Conservation (phyloP, 2,113 vertebrate genomes). For the Tragulus kanchil region DNA sequence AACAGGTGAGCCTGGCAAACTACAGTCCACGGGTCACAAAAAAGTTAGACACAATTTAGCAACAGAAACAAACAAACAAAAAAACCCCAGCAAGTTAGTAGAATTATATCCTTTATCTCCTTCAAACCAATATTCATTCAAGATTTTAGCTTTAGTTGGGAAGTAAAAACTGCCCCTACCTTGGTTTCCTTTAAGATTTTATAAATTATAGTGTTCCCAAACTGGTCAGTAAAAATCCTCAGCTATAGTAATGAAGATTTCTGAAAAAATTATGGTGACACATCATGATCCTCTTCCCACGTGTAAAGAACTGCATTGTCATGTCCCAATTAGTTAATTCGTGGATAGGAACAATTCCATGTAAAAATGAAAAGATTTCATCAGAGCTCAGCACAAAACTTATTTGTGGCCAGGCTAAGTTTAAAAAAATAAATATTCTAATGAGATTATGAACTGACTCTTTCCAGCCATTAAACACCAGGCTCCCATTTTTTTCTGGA, state of each 20-base stretch:
- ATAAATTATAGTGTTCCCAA: not conserved
- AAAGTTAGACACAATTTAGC: not conserved
- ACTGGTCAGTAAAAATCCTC: not conserved
- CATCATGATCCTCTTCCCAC: not conserved
- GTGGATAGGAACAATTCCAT: not conserved
- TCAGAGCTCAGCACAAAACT: not conserved
- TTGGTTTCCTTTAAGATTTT: not conserved
- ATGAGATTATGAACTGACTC: not conserved
- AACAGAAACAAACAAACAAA: not conserved
- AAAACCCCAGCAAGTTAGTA: not conserved
- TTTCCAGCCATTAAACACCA: not conserved
- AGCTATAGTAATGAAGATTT: not conserved
- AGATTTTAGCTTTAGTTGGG: conserved; percentile 18
- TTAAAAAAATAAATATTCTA: conserved; percentile 22
- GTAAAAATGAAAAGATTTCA: conserved; percentile 22
- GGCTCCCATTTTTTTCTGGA: not conserved
- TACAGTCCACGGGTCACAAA: not conserved
- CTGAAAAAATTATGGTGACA: not conserved
- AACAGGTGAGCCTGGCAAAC: not conserved
- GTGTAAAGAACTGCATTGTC: not conserved
- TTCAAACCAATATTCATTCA: not conserved
- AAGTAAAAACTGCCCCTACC: not conserved
- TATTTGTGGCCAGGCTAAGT: not conserved
- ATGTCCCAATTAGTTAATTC: not conserved
- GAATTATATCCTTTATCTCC: not conserved